phyloP scores from a whole-genome alignment of 2,888 invertebrate genomes.

The Pristionchus arcanus region DNA sequence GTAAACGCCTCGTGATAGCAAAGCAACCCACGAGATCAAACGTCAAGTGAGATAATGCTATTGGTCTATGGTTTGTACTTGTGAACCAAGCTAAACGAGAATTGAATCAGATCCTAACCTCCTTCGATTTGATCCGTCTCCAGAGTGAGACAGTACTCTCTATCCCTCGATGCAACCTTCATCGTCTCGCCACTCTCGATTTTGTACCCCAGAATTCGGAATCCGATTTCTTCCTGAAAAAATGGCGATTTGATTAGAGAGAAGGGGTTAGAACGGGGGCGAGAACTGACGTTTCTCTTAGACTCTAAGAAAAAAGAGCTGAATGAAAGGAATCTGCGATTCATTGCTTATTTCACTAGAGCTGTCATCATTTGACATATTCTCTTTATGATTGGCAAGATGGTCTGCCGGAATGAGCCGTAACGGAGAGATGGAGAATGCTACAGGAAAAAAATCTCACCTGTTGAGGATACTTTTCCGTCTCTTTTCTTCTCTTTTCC shows the following conservation, averaged over 20 bases:
- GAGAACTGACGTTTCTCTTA: background rate
- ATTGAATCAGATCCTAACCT: background rate
- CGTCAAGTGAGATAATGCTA: no score
- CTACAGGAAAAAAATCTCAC: background rate
- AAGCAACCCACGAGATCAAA: no score
- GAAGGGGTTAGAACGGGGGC: background rate
- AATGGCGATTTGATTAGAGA: background rate
- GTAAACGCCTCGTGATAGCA: background rate
- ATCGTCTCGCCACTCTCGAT: conserved; percentile 48
- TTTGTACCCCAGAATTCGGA: conserved; percentile 53
- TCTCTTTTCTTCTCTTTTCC: conserved; percentile 49
- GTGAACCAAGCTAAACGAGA: no score
- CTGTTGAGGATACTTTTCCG: conserved; percentile 52
- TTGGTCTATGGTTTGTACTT: no score
- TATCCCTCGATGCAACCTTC: background rate
- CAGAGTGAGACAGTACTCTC: conserved; percentile 50
- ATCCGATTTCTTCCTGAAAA: conserved; percentile 52
- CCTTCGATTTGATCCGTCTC: background rate
- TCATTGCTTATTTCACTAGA: background rate
- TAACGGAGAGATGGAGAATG: background rate
- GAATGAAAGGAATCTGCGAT: background rate
- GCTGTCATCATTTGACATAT: background rate
- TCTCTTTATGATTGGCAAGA: background rate
- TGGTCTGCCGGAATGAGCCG: background rate
- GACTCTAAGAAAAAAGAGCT: background rate